phyloP scores from a whole-genome alignment of 2,888 invertebrate genomes.

The Argynnis bischoffii region DNA sequence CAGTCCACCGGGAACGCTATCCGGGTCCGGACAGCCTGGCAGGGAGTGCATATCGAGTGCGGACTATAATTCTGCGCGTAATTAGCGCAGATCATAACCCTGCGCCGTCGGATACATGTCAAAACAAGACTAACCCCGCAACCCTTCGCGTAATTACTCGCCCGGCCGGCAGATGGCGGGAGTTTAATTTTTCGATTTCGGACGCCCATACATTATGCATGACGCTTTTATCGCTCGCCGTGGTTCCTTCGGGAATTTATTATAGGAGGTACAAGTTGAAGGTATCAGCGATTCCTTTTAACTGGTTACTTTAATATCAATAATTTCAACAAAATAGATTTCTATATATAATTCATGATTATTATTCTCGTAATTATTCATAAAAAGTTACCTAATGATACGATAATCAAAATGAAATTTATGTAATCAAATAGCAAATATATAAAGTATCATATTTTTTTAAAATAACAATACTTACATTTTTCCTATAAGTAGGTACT shows the following conservation, averaged over 20 bases:
- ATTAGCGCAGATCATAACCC: constrained; percentile 66
- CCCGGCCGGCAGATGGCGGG: constrained; percentile 73
- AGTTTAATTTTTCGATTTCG: constrained; percentile 82
- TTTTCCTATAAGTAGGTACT: not conserved
- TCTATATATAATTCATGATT: too few relatives aligned
- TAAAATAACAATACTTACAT: too few relatives aligned
- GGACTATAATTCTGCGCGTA: constrained; percentile 48
- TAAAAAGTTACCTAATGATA: too few relatives aligned
- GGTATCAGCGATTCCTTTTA: constrained; percentile 43
- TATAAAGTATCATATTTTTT: too few relatives aligned
- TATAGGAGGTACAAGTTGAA: constrained; percentile 37
- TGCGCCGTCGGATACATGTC: constrained; percentile 56
- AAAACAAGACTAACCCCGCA: constrained; percentile 48
- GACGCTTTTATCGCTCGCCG: constrained; percentile 80
- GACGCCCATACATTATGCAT: constrained; percentile 78
- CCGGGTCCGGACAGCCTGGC: not conserved
- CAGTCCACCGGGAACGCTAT: constrained; percentile 38
- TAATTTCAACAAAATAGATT: too few relatives aligned
- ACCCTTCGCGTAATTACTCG: constrained; percentile 63
- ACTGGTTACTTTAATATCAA: not conserved
- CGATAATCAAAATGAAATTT: too few relatives aligned
- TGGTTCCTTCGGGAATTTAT: constrained; percentile 74
- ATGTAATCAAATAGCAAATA: too few relatives aligned
- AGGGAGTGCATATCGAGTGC: constrained; percentile 14
- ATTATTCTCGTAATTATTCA: too few relatives aligned